These are phyloP conservation scores for Manacus vitellinus DNA, from an alignment of 2,113 vertebrate species.

Conservation along the genomic window DNA sequence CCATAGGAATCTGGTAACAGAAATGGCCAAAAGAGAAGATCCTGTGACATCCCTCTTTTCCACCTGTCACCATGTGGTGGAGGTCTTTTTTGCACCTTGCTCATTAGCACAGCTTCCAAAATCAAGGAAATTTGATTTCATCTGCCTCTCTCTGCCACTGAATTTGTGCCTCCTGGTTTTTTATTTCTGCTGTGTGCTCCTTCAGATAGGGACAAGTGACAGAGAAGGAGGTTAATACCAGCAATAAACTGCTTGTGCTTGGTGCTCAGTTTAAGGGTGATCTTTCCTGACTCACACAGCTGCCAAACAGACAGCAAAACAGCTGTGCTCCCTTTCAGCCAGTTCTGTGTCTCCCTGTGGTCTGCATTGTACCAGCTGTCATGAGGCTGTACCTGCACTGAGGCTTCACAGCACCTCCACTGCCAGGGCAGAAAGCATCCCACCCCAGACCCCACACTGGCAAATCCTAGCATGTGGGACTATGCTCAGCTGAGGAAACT, in stretches of 20 bases:
- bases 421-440: background rate
- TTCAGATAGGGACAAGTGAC: background rate
- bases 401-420: background rate
- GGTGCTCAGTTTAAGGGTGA: background rate
- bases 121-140: background rate
- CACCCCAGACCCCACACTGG: background rate
- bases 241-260: background rate
- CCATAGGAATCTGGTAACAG: background rate
- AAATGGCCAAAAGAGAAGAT: background rate
- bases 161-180: background rate
- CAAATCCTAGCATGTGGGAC: background rate
- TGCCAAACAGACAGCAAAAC: background rate
- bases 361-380: background rate
- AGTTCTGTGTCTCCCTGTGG: fast-evolving
- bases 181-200: background rate
- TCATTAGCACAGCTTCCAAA: background rate
- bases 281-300: background rate
- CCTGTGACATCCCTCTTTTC: background rate
- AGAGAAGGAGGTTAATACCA: background rate
- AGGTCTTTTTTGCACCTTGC: background rate
- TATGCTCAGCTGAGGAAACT: background rate
- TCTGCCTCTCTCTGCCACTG: background rate
- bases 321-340: background rate
- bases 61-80: fast-evolving
- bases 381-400: fast-evolving